Evolutionary conservation across 2,888 invertebrate species (phyloP), one percentile per base, ranked within the genome.

Genomic region (Megaustenia siamemsis): DNA sequence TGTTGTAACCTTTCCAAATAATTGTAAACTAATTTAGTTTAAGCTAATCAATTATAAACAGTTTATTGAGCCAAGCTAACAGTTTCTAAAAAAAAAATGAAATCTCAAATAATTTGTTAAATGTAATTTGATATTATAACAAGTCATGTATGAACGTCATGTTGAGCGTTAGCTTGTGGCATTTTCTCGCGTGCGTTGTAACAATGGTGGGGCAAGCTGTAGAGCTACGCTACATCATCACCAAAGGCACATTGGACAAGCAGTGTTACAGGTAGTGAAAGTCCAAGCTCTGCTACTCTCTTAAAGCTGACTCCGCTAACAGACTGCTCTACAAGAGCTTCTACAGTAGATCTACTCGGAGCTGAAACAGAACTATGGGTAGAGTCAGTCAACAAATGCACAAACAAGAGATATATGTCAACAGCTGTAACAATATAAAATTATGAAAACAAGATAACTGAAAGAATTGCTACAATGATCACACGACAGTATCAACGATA

Each of bases 241-340:
- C 82, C 73, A 78, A 38, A 45, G 71, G 76, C 76, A 86, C 82
- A 78, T 68, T 63, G 68, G 68, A 49, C 76, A 79, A 85, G 83
- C 83, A 78, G 83, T 56, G 53, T 53, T 53, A 76, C 76, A 86
- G 85, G 81, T 82, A 75, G 84, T 80, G 81, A 86, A 78, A 69
- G 83, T 85, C 84, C 80, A 85, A 49, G 56, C 73, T 80, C 77
- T 73, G 71, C 76, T 77, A 84, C 12, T 12, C 40, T 45, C 35
- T 35, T 69, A 43, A 82, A 82, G 69, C 82, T 76, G 77, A 66
- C 49, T 32, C 69, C 83, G 24, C 68, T 83, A 75, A 40, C 79
- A 82, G 78, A 68, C 56, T 38, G 68, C 21, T 45, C 45, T 63
- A 75, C 18, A 21, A 85, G 82, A 86, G 63, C 82, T 73, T 82